These are phyloP conservation scores for Zophobas morio DNA, from an alignment of 1,140 invertebrate species.

Conservation along the genomic window DNA sequence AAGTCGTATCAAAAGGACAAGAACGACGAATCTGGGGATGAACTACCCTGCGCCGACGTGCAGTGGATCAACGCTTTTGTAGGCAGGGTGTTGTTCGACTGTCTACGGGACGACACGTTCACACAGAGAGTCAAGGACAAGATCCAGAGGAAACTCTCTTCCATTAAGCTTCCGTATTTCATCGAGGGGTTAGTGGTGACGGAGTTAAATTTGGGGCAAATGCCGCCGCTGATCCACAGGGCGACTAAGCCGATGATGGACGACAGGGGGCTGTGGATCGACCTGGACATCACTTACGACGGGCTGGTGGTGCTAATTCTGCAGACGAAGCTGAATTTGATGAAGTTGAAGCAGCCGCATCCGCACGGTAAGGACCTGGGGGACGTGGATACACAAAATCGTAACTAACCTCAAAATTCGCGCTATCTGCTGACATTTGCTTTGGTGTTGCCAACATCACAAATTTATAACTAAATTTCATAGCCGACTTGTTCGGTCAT, in stretches of 20 bases:
- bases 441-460: too few species aligned
- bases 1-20: neutral
- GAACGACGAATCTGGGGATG: neutral
- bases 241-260: conserved; percentile 84
- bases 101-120: conserved; percentile 74
- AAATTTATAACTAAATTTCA: too few species aligned
- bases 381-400: too few species aligned
- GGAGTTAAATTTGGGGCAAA: conserved; percentile 82
- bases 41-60: conserved; percentile 48
- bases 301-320: conserved; percentile 91
- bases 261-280: conserved; percentile 92
- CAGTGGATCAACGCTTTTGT: conserved; percentile 84
- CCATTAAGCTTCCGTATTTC: conserved; percentile 90
- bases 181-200: conserved; percentile 87
- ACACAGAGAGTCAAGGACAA: conserved; percentile 79
- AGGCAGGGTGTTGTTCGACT: conserved; percentile 85
- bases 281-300: conserved; percentile 91
- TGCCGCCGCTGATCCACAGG: conserved; percentile 83
- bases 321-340: conserved; percentile 95
- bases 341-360: conserved; percentile 81
- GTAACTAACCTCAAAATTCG: too few species aligned
- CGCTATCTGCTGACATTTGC: too few species aligned
- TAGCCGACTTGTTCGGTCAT: too few species aligned
- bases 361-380: conserved; percentile 49
- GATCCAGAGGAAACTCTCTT: conserved; percentile 89